These are phyloP conservation scores for Drosophila virilis DNA, from an alignment of 1,140 invertebrate species.

Conservation along the genomic window DNA sequence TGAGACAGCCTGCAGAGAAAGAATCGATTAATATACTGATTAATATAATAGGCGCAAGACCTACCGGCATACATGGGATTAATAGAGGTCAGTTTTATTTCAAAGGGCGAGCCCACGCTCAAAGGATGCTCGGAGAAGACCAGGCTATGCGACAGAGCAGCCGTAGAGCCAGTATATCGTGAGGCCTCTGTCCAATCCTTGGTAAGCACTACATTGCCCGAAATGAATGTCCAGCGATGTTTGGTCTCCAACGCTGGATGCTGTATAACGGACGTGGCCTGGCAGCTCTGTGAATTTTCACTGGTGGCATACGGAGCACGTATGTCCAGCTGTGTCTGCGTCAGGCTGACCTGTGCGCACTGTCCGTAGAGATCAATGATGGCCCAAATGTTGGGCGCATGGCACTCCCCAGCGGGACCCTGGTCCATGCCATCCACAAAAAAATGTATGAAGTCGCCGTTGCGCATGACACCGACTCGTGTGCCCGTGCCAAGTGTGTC, in stretches of 20 bases:
- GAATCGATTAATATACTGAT: neutral
- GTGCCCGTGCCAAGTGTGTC: constrained; percentile 91
- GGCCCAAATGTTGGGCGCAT: constrained; percentile 94
- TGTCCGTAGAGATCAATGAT: constrained; percentile 97
- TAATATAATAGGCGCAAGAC: neutral
- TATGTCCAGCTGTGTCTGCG: constrained; percentile 79
- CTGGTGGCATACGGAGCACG: constrained; percentile 83
- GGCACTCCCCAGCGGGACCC: constrained; percentile 92
- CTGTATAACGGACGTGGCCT: constrained; percentile 83
- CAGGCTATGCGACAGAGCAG: constrained; percentile 74
- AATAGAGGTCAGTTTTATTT: constrained; percentile 76
- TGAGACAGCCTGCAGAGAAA: constrained; percentile 63
- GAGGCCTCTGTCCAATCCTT: constrained; percentile 83
- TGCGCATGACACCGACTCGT: constrained; percentile 94
- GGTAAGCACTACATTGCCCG: constrained; percentile 77
- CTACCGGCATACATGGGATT: constrained; percentile 81
- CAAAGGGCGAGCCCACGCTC: constrained; percentile 79
- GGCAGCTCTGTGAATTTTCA: constrained; percentile 83
- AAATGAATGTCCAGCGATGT: constrained; percentile 81
- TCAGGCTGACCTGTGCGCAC: constrained; percentile 92
- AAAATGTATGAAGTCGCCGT: constrained; percentile 94
- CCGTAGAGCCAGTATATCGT: constrained; percentile 62
- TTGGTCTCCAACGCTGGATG: constrained; percentile 76
- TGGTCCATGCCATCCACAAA: constrained; percentile 96
- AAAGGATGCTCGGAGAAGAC: constrained; percentile 82